A percentile compares a stretch with the other conserved stretches of the same genome.
Conservation (phyloP, 2,797 vertebrate genomes). For the Macropus fuliginosus region DNA sequence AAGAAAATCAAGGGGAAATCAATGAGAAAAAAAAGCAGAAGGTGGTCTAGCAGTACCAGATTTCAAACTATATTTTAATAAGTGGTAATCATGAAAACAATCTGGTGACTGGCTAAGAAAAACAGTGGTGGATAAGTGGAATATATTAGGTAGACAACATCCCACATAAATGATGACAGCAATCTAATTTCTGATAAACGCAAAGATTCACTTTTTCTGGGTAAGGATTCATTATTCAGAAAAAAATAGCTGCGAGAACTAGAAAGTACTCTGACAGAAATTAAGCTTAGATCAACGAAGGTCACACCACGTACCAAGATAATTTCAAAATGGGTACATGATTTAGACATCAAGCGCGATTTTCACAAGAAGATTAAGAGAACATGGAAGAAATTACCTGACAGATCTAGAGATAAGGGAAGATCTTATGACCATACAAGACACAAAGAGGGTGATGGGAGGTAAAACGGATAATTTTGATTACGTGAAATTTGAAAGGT, state of each 20-base stretch:
- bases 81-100: background rate
- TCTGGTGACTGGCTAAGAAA: background rate
- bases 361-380: too few relatives aligned
- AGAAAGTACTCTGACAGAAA: background rate
- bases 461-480: too few relatives aligned
- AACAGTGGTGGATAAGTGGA: background rate
- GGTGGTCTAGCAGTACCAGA: background rate
- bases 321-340: background rate
- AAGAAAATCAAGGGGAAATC: too few relatives aligned
- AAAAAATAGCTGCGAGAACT: background rate
- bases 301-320: background rate
- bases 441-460: too few relatives aligned
- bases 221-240: background rate
- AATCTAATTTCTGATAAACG: background rate
- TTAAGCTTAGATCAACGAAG: background rate
- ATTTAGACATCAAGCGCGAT: too few relatives aligned
- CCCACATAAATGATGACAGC: background rate
- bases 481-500: too few relatives aligned
- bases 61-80: background rate
- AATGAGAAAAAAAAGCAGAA: too few relatives aligned
- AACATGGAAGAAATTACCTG: too few relatives aligned
- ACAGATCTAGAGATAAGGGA: too few relatives aligned
- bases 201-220: background rate
- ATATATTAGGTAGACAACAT: background rate
- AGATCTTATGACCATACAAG: too few relatives aligned